phyloP scores from a whole-genome alignment of 92 coral and sea anemone genomes.

The Palythoa heliodiscus region DNA sequence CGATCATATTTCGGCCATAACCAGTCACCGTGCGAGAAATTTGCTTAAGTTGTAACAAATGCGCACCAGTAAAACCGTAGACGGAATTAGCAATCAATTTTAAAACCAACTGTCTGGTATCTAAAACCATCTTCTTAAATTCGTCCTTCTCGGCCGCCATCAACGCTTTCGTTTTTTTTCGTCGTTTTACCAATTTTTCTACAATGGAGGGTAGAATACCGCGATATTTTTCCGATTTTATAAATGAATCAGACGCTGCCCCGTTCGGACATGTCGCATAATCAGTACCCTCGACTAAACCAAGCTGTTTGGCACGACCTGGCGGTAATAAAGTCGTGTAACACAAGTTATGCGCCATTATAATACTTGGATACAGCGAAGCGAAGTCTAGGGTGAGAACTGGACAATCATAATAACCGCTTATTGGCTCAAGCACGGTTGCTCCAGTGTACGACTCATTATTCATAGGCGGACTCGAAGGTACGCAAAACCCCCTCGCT shows the following conservation, averaged over 20 bases:
- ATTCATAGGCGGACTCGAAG: background rate
- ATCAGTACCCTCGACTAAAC: background rate
- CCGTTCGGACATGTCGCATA: background rate
- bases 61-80: slow-evolving; percentile 9
- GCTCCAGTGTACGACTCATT: background rate
- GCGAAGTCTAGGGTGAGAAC: background rate
- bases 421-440: background rate
- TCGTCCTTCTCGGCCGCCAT: slow-evolving; percentile 28
- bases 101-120: background rate
- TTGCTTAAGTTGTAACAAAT: background rate
- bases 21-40: slow-evolving; percentile 17
- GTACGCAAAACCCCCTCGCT: background rate
- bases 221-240: background rate
- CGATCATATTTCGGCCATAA: slow-evolving; percentile 6
- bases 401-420: background rate
- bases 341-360: background rate
- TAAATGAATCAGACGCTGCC: background rate
- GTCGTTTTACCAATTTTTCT: background rate
- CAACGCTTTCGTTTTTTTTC: background rate
- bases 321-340: background rate
- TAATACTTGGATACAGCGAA: slow-evolving; percentile 5
- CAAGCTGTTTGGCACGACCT: background rate
- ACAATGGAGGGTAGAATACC: background rate
- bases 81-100: slow-evolving; percentile 9
- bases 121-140: background rate